phyloP scores from a whole-genome alignment of 2,888 invertebrate genomes.

The Phymatocera aterrima region DNA sequence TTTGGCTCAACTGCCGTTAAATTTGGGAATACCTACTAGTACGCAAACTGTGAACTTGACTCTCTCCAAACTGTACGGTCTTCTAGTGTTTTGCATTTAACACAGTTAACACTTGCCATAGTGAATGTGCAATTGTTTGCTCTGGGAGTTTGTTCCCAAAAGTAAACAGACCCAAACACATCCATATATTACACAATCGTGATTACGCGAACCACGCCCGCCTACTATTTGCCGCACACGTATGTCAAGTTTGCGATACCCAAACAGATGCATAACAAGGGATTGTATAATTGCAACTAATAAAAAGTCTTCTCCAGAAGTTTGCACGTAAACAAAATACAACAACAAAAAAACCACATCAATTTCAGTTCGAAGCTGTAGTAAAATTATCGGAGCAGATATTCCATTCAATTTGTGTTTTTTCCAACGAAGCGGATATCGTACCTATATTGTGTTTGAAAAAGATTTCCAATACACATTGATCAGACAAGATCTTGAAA shows the following conservation, averaged over 20 bases:
- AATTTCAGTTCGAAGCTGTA: too few species aligned
- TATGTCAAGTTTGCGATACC: background rate
- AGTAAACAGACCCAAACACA: slow-evolving; percentile 50
- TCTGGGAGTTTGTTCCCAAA: slow-evolving; percentile 51
- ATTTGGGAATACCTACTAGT: background rate
- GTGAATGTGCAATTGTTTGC: slow-evolving; percentile 50
- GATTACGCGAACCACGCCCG: background rate
- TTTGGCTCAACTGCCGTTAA: background rate
- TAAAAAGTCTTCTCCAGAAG: background rate
- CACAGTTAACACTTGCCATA: slow-evolving; percentile 50
- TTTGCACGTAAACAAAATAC: background rate
- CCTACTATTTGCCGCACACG: slow-evolving; percentile 11
- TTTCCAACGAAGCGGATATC: too few species aligned
- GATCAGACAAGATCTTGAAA: too few species aligned
- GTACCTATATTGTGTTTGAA: too few species aligned
- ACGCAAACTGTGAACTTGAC: background rate
- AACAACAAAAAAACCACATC: too few species aligned
- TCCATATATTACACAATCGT: slow-evolving; percentile 25
- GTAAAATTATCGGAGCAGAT: too few species aligned
- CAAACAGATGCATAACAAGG: background rate
- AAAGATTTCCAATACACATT: too few species aligned
- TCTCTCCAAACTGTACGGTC: background rate
- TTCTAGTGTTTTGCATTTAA: slow-evolving; percentile 46
- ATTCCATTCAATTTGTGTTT: too few species aligned
- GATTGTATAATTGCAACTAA: background rate